Evolutionary conservation across 2,888 invertebrate species (phyloP).

Genomic region (Pelosia muscerda): DNA sequence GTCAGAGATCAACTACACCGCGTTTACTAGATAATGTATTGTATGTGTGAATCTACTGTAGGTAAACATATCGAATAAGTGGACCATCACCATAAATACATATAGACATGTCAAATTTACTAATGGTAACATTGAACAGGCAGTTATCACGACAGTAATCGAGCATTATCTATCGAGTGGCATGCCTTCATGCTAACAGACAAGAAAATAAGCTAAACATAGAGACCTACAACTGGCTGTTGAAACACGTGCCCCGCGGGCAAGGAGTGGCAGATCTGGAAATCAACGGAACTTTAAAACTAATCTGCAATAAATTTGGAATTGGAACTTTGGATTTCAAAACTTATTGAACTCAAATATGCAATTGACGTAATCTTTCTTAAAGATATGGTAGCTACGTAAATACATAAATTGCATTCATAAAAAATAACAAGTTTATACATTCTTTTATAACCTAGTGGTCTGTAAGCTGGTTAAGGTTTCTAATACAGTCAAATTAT

Average conservation of each 20-base stretch:
- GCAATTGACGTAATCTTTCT: too few relatives aligned
- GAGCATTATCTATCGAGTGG: constrained; percentile 29
- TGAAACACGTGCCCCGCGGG: constrained; percentile 62
- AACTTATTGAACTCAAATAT: background rate
- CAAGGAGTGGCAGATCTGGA: constrained; percentile 76
- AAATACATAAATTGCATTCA: too few relatives aligned
- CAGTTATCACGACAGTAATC: constrained; percentile 38
- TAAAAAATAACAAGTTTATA: too few relatives aligned
- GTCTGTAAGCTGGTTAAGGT: too few relatives aligned
- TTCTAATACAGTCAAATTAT: too few relatives aligned
- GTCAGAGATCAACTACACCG: background rate
- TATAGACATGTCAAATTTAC: constrained; percentile 31
- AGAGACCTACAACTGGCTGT: constrained; percentile 74
- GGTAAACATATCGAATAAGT: background rate
- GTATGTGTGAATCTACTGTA: background rate
- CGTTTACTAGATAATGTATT: too few relatives aligned
- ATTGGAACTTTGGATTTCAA: background rate
- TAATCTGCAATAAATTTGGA: background rate
- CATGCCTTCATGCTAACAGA: constrained; percentile 54
- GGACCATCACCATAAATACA: background rate
- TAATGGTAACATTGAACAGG: constrained; percentile 46
- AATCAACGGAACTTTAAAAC: constrained; percentile 52
- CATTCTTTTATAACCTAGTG: too few relatives aligned
- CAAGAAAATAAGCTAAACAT: constrained; percentile 46
- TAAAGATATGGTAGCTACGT: too few relatives aligned